Conservation (phyloP, 1,140 invertebrate species). For the Trichoplusia ni region DNA sequence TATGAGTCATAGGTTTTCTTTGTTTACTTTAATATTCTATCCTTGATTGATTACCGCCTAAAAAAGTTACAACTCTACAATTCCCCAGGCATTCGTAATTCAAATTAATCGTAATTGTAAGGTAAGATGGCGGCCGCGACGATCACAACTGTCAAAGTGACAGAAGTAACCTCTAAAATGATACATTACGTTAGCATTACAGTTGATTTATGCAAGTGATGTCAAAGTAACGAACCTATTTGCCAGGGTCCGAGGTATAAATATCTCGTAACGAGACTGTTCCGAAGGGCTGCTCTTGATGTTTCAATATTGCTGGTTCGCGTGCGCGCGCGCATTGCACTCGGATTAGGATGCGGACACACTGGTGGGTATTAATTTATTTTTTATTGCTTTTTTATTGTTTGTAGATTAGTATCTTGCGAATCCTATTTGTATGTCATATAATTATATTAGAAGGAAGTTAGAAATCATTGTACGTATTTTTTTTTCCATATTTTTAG, state of each 20-base stretch:
- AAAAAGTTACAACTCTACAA: too few relatives aligned
- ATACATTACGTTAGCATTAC: background rate
- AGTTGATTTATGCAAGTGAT: slow-evolving; percentile 1
- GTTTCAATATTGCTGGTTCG: slow-evolving; percentile 47
- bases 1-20: too few relatives aligned
- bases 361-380: background rate
- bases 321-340: slow-evolving; percentile 53
- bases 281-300: slow-evolving; percentile 54
- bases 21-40: too few relatives aligned
- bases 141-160: too few relatives aligned
- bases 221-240: background rate
- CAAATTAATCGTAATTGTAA: too few relatives aligned
- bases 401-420: background rate
- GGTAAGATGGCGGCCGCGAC: too few relatives aligned
- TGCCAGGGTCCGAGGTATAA: background rate
- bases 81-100: too few relatives aligned
- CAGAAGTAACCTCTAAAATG: background rate
- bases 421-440: too few relatives aligned
- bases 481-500: too few relatives aligned
- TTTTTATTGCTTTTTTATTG: background rate
- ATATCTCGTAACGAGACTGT: slow-evolving; percentile 33
- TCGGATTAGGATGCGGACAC: slow-evolving; percentile 17
- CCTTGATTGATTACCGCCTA: too few relatives aligned
- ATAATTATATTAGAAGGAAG: too few relatives aligned
- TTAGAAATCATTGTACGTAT: too few relatives aligned